Evolutionary conservation across 2,113 vertebrate genomes (phyloP).

Genomic region (Phrynocephalus versicolor): DNA sequence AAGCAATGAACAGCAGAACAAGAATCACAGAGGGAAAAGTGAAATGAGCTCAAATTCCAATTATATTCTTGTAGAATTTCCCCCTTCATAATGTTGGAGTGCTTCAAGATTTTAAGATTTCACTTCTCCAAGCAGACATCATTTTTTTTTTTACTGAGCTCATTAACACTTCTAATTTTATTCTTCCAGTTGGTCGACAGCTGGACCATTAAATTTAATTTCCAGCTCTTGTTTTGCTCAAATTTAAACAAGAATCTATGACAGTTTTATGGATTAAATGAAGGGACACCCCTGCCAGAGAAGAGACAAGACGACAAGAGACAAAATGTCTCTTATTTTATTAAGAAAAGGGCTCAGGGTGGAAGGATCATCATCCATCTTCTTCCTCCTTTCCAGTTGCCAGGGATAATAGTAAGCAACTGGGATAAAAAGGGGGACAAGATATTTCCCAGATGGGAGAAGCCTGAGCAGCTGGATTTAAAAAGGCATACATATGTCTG

Average conservation of each 20-base stretch:
- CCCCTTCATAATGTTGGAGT: constrained; percentile 51
- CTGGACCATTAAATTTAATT: constrained; percentile 51
- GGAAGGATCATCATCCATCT: background rate
- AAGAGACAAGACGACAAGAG: constrained; percentile 12
- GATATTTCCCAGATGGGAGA: background rate
- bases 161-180: constrained; percentile 63
- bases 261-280: constrained; percentile 1
- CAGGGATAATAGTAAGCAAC: background rate
- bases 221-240: constrained; percentile 55
- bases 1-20: background rate
- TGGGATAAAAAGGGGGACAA: background rate
- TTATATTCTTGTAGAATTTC: constrained; percentile 34
- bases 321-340: background rate
- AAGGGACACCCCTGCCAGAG: constrained; percentile 2
- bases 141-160: constrained; percentile 62
- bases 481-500: no score
- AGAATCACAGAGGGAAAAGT: constrained; percentile 37
- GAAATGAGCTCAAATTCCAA: constrained; percentile 49
- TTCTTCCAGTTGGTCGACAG: constrained; percentile 49
- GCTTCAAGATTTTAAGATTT: constrained; percentile 62
- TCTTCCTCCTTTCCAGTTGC: constrained; percentile 10
- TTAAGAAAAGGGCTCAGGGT: background rate
- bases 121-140: constrained; percentile 56
- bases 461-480: no score
- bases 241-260: constrained; percentile 36